These are phyloP conservation scores for Aspidapion aeneum DNA, from an alignment of 2,888 invertebrate genomes.

Conservation along the genomic window DNA sequence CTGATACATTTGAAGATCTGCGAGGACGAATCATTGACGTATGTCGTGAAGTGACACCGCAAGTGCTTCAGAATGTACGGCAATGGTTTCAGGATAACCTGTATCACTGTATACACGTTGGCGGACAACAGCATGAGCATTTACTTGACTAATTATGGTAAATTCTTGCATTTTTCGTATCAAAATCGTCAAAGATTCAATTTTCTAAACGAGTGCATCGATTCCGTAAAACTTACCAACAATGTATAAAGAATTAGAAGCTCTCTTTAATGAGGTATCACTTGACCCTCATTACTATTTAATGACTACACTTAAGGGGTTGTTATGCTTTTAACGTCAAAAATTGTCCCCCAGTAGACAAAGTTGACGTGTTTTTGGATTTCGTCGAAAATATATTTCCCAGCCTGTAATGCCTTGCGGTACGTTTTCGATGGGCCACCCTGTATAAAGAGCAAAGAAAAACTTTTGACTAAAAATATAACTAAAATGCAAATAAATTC, in stretches of 20 bases:
- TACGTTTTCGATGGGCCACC: background rate
- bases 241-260: no score
- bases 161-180: no score
- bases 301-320: no score
- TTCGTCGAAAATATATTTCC: slow-evolving; percentile 9
- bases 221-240: no score
- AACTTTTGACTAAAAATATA: no score
- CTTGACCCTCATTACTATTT: no score
- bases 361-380: slow-evolving; percentile 1
- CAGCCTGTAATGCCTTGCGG: slow-evolving; percentile 9
- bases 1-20: slow-evolving; percentile 3
- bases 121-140: background rate
- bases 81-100: slow-evolving; percentile 4
- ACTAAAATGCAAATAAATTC: no score
- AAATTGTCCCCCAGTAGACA: background rate
- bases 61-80: slow-evolving; percentile 7
- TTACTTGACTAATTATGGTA: background rate
- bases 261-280: no score
- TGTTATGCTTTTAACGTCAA: background rate
- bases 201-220: no score
- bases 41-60: no score
- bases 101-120: slow-evolving; percentile 4
- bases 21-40: slow-evolving; percentile 2
- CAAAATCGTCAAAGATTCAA: no score
- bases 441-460: no score